phyloP scores from a whole-genome alignment of 2,113 vertebrate species.

The Charina bottae region DNA sequence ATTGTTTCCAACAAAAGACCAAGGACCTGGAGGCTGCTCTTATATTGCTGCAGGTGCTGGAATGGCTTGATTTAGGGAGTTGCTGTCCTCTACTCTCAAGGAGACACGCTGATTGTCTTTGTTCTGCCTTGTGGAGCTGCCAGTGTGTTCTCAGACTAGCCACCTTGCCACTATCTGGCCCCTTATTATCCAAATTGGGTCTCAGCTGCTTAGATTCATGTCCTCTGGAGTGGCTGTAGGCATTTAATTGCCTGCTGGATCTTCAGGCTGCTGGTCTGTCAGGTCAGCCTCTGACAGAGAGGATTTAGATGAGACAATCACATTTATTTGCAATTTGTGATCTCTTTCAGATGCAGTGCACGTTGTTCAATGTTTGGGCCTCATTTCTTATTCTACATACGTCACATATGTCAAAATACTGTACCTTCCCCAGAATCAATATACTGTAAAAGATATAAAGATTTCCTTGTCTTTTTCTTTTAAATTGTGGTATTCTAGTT shows the following conservation, averaged over 20 bases:
- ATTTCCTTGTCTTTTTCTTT: background rate
- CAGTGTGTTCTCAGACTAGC: background rate
- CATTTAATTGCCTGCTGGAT: background rate
- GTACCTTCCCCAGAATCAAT: background rate
- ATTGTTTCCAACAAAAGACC: background rate
- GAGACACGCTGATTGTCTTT: background rate
- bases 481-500: background rate
- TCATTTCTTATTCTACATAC: background rate
- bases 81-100: background rate
- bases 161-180: background rate
- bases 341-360: background rate
- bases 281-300: background rate
- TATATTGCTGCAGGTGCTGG: background rate
- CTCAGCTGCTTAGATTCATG: background rate
- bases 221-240: background rate
- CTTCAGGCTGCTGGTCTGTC: background rate
- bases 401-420: background rate
- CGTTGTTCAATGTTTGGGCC: background rate
- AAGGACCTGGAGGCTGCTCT: background rate
- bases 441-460: background rate
- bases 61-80: background rate
- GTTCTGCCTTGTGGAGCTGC: background rate
- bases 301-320: background rate
- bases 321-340: background rate
- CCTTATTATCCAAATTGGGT: background rate